Base-by-base conservation (phyloP, 2,797 vertebrate genomes). In the Threskiornis aethiopicus region DNA sequence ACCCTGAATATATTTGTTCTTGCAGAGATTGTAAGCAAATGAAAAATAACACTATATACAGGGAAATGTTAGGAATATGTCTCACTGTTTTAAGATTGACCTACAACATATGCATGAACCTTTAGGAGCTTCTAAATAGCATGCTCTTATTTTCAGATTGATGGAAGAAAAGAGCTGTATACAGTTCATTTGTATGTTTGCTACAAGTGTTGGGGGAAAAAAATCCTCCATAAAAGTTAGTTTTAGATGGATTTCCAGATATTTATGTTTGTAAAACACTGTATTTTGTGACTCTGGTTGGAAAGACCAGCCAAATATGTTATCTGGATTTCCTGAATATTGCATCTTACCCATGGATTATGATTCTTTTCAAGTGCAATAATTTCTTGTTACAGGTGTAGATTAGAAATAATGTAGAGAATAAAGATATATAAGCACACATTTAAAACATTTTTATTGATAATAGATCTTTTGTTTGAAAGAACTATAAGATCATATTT, bases 141-240 rank as follows among this genome's bases (percentile, higher is more conserved):
- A 47, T 52, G 8, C 24, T 52, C 16, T 47, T 6, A 25, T 86
- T 88, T 86, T 44, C 57, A 90, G 33, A 42, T 8, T 37, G 8
- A 28, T 61, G 5, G 21, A 90, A 86, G 28, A 39, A 84, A 44
- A 67, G 7, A 59, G 18, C 3, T 35, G 1, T 12, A 6, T 25
- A 28, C 59, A 79, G 58, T 66, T 70, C 0, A 37, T 78, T 44
- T 59, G 4, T 59, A 64, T 17, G 8, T 28, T 77, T 22, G 7
- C 31, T 66, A n/a, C 24, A 83, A 54, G 3, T 41, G 3, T 52
- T 52, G 25, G 5, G 9, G 5, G 5, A 1, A 0, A 25, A 14
- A 26, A 51, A 51, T 49, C 4, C 9, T 47, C 17, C 3, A 13
- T n/a, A 24, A 64, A 82, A 47, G 6, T 58, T 87, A 26, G 10